Percentiles rank a stretch among this genome's conserved stretches.
These are phyloP conservation scores for Asbolus verrucosus DNA, from an alignment of 1,140 invertebrate species.

Conservation along the genomic window DNA sequence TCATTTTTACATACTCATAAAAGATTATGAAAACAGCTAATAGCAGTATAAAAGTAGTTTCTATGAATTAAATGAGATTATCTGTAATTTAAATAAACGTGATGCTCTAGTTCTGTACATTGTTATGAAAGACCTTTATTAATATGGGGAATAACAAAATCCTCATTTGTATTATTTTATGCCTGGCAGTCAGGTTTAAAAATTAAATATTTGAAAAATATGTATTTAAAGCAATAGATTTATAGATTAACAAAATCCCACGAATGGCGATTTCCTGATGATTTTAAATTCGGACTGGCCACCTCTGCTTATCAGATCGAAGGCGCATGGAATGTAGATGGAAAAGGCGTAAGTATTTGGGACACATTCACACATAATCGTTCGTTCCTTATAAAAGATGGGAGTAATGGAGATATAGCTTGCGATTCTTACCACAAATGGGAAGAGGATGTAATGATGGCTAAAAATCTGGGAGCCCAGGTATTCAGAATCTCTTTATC, in stretches of 20 bases:
- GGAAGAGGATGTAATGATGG: constrained; percentile 68
- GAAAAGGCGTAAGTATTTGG: constrained; percentile 64
- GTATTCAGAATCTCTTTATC: constrained; percentile 72
- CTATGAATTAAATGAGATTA: no score
- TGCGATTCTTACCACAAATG: no score
- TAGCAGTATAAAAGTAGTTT: no score
- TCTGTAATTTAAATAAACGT: no score
- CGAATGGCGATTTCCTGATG: constrained; percentile 59
- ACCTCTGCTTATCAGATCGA: constrained; percentile 64
- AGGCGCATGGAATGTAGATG: constrained; percentile 65
- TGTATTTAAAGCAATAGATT: constrained; percentile 1
- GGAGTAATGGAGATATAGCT: constrained; percentile 64
- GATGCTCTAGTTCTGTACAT: no score
- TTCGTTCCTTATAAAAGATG: constrained; percentile 60
- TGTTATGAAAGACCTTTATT: no score
- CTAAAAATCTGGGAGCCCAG: constrained; percentile 66
- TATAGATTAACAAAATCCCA: background rate
- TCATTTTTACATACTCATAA: no score
- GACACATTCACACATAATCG: constrained; percentile 59
- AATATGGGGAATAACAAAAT: no score
- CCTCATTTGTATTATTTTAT: no score
- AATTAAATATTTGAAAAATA: no score
- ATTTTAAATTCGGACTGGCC: constrained; percentile 60
- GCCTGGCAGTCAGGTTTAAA: no score
- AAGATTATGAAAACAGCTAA: no score